Conservation (phyloP, 2,113 vertebrate species). For the Zonotrichia leucophrys region DNA sequence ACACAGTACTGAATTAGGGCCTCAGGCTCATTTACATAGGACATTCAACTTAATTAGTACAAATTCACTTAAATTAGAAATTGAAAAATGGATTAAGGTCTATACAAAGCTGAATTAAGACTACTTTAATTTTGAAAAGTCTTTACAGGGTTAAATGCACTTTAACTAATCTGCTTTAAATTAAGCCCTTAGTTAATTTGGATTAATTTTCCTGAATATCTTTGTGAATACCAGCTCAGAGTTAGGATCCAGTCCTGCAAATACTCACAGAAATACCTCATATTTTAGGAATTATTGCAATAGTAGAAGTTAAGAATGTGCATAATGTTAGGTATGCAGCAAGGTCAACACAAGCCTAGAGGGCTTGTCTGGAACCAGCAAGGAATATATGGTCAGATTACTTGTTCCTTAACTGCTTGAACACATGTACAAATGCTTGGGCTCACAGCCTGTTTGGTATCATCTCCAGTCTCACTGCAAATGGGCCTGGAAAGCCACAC, state of each 20-base stretch:
- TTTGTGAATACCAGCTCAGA: slow-evolving; percentile 23
- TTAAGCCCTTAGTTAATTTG: slow-evolving; percentile 60
- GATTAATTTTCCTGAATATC: slow-evolving; percentile 44
- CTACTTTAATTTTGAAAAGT: slow-evolving; percentile 40
- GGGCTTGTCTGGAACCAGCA: neutral
- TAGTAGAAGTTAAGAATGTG: neutral
- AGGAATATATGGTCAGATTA: neutral
- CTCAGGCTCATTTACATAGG: slow-evolving; percentile 9
- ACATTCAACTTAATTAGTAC: slow-evolving; percentile 40
- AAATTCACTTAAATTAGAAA: slow-evolving; percentile 46
- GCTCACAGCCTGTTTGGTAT: neutral
- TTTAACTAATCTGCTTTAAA: slow-evolving; percentile 66
- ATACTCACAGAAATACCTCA: neutral
- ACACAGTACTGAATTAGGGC: neutral
- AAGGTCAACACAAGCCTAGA: neutral
- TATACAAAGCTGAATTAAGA: slow-evolving; percentile 44
- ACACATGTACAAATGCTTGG: neutral
- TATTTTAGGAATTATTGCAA: slow-evolving; percentile 5
- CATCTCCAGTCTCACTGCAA: neutral
- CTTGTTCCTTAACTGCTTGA: neutral
- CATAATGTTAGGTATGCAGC: neutral
- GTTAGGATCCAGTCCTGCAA: neutral
- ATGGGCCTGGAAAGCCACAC: neutral
- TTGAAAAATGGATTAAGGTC: slow-evolving; percentile 54
- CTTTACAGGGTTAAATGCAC: slow-evolving; percentile 56